phyloP scores from a whole-genome alignment of 2,797 vertebrate species.

The Sebastiscus tertius region DNA sequence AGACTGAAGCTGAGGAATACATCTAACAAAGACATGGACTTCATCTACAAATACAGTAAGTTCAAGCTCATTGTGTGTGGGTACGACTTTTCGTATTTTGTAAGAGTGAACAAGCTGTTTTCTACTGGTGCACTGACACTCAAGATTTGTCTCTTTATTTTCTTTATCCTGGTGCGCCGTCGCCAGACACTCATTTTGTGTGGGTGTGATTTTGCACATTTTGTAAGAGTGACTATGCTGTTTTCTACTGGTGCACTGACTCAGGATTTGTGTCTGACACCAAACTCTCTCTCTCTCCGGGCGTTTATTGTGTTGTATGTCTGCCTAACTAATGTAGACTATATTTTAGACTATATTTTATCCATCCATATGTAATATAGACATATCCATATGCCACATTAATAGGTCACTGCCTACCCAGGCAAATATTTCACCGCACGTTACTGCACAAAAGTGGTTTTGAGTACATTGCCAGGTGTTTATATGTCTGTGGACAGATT shows the following conservation, averaged over 20 bases:
- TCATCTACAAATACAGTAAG: background rate
- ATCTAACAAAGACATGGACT: background rate
- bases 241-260: background rate
- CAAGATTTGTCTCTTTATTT: background rate
- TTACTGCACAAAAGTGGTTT: background rate
- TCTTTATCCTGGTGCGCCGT: background rate
- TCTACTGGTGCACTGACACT: background rate
- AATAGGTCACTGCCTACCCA: background rate
- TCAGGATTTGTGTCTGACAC: background rate
- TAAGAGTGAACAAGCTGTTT: background rate
- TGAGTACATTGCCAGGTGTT: background rate
- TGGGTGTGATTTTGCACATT: too few relatives aligned
- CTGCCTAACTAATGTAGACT: background rate
- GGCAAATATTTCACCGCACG: background rate
- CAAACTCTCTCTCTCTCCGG: background rate
- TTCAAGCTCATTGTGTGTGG: background rate
- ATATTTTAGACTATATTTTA: background rate
- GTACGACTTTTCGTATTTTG: too few relatives aligned
- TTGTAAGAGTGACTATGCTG: background rate
- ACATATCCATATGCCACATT: too few relatives aligned
- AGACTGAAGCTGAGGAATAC: background rate
- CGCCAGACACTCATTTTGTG: background rate
- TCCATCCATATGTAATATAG: background rate
- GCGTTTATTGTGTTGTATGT: background rate
- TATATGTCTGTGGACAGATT: background rate